A percentile compares a stretch with the other conserved stretches of the same genome.
Conservation (phyloP, 2,888 invertebrate genomes). For the Diaprepes abbreviatus region DNA sequence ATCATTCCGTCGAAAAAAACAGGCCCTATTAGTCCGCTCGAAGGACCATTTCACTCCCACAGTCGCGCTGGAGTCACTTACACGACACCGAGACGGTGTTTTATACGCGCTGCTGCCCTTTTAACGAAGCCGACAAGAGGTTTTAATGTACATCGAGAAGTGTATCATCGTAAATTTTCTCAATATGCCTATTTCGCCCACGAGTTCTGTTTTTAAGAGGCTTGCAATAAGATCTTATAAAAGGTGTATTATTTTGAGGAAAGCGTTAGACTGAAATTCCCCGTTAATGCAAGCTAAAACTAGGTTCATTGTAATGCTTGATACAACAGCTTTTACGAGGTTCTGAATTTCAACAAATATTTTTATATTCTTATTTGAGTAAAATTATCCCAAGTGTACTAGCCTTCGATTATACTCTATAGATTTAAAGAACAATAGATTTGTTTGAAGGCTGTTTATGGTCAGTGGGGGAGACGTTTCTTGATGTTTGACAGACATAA, state of each 20-base stretch:
- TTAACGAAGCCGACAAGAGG: constrained; percentile 51
- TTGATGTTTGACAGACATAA: too few relatives aligned
- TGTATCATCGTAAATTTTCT: constrained; percentile 45
- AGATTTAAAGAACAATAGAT: too few relatives aligned
- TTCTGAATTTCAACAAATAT: too few relatives aligned
- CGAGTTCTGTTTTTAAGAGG: constrained; percentile 15
- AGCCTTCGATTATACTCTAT: too few relatives aligned
- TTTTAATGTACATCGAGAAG: constrained; percentile 41
- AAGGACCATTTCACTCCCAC: constrained; percentile 53
- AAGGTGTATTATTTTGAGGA: not conserved
- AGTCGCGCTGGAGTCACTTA: constrained; percentile 52
- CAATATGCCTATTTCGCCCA: constrained; percentile 38
- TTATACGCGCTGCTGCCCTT: constrained; percentile 53
- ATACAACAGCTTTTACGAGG: too few relatives aligned
- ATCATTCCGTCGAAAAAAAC: constrained; percentile 48
- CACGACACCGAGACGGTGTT: constrained; percentile 54
- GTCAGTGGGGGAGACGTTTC: too few relatives aligned
- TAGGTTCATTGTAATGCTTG: too few relatives aligned
- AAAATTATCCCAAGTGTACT: too few relatives aligned
- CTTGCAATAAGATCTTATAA: constrained; percentile 6
- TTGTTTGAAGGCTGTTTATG: too few relatives aligned
- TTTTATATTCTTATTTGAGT: too few relatives aligned
- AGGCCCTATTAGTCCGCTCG: constrained; percentile 51
- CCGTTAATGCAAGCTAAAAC: too few relatives aligned
- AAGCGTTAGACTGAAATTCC: not conserved